A percentile compares a stretch with the other conserved stretches of the same genome.
phyloP scores from a whole-genome alignment of 2,888 invertebrate species.

The Norana najaformis region DNA sequence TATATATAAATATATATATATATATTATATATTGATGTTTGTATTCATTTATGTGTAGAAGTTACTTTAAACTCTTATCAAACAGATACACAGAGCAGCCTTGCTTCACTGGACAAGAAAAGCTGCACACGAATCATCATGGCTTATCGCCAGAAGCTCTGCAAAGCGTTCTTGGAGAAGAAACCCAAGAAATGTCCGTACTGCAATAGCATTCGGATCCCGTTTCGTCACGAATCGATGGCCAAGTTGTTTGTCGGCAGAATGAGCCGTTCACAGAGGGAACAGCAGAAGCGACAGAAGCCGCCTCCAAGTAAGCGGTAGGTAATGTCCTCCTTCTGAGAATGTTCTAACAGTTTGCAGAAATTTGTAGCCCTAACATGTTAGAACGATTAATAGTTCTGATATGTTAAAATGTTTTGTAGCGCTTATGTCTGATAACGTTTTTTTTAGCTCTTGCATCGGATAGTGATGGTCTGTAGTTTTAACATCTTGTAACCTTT shows the following conservation, averaged over 20 bases:
- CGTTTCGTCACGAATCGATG: background rate
- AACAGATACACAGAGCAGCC: background rate
- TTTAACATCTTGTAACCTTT: too few species aligned
- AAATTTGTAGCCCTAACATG: too few species aligned
- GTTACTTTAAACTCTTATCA: background rate
- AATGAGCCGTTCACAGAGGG: background rate
- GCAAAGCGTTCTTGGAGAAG: background rate
- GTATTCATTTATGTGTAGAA: too few species aligned
- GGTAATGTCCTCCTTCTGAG: background rate
- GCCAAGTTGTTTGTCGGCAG: background rate
- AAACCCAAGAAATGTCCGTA: background rate
- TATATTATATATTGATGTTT: background rate
- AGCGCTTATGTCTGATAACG: background rate
- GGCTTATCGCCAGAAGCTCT: constrained; percentile 10
- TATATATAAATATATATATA: background rate
- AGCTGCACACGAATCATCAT: background rate
- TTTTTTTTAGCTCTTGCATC: background rate
- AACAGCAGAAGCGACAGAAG: background rate
- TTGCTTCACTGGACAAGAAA: background rate
- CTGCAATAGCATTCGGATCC: background rate
- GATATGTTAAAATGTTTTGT: background rate
- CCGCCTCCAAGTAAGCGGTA: constrained; percentile 5
- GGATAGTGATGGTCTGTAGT: background rate
- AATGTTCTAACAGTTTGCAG: too few species aligned
- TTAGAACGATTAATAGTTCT: too few species aligned